phyloP scores from a whole-genome alignment of 2,113 vertebrate species.

The Eurystomus gularis region DNA sequence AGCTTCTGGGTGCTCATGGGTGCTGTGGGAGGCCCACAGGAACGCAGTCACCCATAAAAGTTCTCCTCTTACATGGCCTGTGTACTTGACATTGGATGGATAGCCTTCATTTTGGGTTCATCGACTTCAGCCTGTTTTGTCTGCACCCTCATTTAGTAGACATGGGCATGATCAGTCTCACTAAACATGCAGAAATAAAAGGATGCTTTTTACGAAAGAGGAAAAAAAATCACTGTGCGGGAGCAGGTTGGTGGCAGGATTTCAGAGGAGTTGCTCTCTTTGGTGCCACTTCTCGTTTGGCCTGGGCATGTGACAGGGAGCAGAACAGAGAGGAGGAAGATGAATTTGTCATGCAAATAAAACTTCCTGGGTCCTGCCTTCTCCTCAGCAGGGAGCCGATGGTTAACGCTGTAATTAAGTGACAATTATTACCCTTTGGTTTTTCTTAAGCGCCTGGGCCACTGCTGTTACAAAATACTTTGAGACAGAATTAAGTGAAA shows the following conservation, averaged over 20 bases:
- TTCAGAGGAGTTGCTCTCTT: neutral
- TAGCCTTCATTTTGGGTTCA: neutral
- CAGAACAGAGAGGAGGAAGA: neutral
- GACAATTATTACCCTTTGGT: neutral
- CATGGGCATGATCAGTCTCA: neutral
- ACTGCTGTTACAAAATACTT: neutral
- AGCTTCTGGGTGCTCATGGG: neutral
- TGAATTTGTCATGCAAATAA: neutral
- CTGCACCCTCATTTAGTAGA: fast-evolving
- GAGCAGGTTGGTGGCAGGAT: neutral
- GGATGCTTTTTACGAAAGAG: neutral
- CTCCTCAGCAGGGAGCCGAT: neutral
- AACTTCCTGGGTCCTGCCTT: neutral
- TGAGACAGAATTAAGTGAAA: neutral
- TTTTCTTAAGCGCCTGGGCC: neutral
- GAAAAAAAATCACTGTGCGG: fast-evolving
- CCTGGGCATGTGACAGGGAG: fast-evolving
- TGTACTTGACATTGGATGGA: fast-evolving
- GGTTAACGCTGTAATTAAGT: neutral
- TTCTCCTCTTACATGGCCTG: neutral
- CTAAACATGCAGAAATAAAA: neutral
- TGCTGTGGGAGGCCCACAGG: fast-evolving
- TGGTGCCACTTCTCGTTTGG: neutral
- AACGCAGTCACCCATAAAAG: fast-evolving
- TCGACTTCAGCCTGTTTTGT: neutral